Conservation (phyloP, 1,140 invertebrate genomes). For the Eumaeus atala region DNA sequence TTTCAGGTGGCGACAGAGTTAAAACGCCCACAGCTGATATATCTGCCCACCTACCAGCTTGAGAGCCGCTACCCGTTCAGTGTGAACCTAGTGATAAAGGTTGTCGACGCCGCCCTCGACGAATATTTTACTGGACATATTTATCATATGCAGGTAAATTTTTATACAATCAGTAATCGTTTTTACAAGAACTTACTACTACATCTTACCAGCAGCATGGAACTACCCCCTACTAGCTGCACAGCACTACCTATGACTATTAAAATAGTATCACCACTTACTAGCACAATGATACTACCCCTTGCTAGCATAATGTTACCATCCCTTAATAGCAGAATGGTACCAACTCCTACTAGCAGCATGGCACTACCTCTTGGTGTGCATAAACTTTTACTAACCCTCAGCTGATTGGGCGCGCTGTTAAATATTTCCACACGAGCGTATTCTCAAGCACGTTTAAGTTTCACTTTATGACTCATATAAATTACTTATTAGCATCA, state of each 20-base stretch:
- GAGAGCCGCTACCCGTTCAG: constrained; percentile 35
- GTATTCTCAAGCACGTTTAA: constrained; percentile 40
- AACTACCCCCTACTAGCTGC: too few species aligned
- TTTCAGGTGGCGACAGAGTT: constrained; percentile 50
- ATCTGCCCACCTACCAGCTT: constrained; percentile 49
- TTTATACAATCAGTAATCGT: background rate
- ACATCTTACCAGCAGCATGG: too few species aligned
- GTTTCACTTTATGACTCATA: constrained; percentile 1
- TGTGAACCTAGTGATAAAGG: constrained; percentile 28
- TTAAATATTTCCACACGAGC: constrained; percentile 30
- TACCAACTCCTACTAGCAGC: too few species aligned
- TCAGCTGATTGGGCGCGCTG: constrained; percentile 36
- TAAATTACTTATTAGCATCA: too few species aligned
- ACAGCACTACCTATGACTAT: too few species aligned
- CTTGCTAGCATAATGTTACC: too few species aligned
- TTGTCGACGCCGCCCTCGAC: constrained; percentile 36
- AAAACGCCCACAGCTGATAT: constrained; percentile 43
- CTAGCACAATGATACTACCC: too few species aligned
- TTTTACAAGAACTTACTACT: too few species aligned
- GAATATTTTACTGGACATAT: constrained; percentile 47
- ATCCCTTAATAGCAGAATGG: too few species aligned
- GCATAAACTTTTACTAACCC: constrained; percentile 36
- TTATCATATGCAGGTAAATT: constrained; percentile 45
- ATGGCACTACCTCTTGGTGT: too few species aligned
- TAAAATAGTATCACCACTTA: too few species aligned